These are phyloP conservation scores for Notarius lentiginosus DNA, from an alignment of 2,113 vertebrate species.

Conservation along the genomic window DNA sequence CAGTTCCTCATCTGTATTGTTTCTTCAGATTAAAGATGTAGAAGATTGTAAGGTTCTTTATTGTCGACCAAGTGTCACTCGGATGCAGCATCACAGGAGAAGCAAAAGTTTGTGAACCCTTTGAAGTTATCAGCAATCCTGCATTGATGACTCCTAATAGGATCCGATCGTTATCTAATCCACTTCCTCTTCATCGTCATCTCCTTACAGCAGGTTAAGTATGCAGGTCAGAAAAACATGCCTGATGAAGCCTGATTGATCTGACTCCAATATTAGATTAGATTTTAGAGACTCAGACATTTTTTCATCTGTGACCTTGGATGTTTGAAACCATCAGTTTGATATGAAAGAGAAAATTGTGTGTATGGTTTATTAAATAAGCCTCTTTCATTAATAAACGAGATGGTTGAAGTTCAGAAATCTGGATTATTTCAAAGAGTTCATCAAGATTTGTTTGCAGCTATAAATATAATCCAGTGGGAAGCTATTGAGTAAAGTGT, in stretches of 20 bases:
- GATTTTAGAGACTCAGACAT: background rate
- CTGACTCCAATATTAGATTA: background rate
- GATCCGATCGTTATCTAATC: conserved; percentile 5
- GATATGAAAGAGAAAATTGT: background rate
- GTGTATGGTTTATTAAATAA: background rate
- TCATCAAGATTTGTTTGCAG: background rate
- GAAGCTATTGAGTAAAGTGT: background rate
- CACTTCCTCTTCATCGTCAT: background rate
- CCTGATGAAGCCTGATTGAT: background rate
- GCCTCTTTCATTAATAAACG: background rate
- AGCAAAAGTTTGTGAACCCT: conserved; percentile 8
- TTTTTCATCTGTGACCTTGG: background rate
- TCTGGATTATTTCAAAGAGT: background rate
- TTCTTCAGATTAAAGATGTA: background rate
- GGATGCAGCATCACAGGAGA: background rate
- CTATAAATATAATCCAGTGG: background rate
- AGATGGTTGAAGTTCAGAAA: background rate
- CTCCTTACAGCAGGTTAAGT: background rate
- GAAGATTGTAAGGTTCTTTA: background rate
- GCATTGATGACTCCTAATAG: background rate
- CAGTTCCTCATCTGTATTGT: background rate
- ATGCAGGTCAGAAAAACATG: background rate
- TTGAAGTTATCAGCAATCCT: background rate
- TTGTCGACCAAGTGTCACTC: background rate
- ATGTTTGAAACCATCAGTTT: background rate